Evolutionary conservation across 2,113 vertebrate genomes (phyloP), one percentile per base, ranked within the genome.

Genomic region (Paradisaea rubra): DNA sequence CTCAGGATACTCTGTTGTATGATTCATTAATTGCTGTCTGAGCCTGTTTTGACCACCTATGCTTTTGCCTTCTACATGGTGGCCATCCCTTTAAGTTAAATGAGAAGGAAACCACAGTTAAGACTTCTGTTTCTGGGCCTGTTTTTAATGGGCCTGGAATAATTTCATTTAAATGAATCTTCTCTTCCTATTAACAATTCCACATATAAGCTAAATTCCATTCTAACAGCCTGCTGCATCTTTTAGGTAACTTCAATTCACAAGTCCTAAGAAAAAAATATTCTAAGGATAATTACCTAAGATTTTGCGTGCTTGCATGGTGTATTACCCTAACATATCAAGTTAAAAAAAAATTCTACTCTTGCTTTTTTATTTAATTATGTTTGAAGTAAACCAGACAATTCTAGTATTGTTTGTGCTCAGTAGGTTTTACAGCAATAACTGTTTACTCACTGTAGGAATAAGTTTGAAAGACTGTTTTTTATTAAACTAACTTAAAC

Each of bases 21-120:
- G 49, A 77, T 33, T 18, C 5, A 7, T n/a, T 3, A 65, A 17
- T 69, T 68, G 5, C 31, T 71, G 19, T 52, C 60, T n/a, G 42
- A 42, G 35, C 35, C 42, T 35, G 15, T 61, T 73, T 61, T 1
- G 0, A 22, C 23, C 2, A 0, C 41, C 7, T 52, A 3, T 47
- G 33, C 24, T 81, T 89, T 88, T 64, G 10, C 53, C 7, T 82
- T 82, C 31, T 80, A 17, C 0, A 0, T 30, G 3, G 10, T 47
- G 25, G 24, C n/a, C 13, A 11, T 52, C 70, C 2, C 15, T 87
- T 41, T 39, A 59, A 49, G 33, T 63, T 53, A 74, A 63, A 12
- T 44, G n/a, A 68, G 39, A 70, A 57, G 41, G 33, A 81, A 63
- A 59, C 28, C 6, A 3, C 25, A 5, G 27, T 45, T 73, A 45